phyloP scores from a whole-genome alignment of 2,888 invertebrate genomes.

The Acronicta aceris region DNA sequence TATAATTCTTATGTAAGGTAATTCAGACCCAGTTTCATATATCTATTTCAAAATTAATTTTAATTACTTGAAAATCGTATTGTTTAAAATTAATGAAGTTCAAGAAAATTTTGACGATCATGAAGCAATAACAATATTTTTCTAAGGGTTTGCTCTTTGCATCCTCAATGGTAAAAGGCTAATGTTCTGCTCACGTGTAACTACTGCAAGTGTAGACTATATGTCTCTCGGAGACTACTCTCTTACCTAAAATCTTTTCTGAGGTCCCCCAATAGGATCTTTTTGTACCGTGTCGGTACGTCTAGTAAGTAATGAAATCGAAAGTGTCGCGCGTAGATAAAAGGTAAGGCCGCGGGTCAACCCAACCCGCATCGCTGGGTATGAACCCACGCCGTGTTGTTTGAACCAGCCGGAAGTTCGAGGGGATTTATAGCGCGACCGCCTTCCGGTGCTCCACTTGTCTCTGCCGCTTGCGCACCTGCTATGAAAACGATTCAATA shows the following conservation, averaged over 20 bases:
- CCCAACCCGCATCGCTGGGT: conserved; percentile 45
- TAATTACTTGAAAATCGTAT: too few species aligned
- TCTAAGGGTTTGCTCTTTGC: conserved; percentile 12
- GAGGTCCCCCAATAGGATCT: too few species aligned
- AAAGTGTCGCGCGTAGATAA: conserved; percentile 29
- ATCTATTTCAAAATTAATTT: too few species aligned
- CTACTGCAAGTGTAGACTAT: conserved; percentile 35
- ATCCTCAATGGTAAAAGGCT: too few species aligned
- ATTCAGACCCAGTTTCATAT: too few species aligned
- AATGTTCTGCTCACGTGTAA: conserved; percentile 26
- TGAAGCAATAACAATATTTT: conserved; percentile 5
- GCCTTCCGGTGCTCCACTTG: conserved; percentile 76
- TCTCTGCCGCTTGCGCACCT: conserved; percentile 68
- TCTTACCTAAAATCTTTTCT: too few species aligned
- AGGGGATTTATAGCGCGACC: conserved; percentile 76
- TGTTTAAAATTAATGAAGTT: background rate
- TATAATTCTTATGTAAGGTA: too few species aligned
- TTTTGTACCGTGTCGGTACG: too few species aligned
- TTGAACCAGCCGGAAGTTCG: conserved; percentile 74
- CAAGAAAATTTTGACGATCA: background rate
- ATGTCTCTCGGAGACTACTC: too few species aligned
- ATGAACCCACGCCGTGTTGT: conserved; percentile 69
- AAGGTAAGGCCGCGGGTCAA: conserved; percentile 10
- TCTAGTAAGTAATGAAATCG: conserved; percentile 34
- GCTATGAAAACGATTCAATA: conserved; percentile 62